A percentile compares a stretch with the other conserved stretches of the same genome.
Conservation (phyloP, 2,888 invertebrate genomes). For the Nephrotoma flavescens region DNA sequence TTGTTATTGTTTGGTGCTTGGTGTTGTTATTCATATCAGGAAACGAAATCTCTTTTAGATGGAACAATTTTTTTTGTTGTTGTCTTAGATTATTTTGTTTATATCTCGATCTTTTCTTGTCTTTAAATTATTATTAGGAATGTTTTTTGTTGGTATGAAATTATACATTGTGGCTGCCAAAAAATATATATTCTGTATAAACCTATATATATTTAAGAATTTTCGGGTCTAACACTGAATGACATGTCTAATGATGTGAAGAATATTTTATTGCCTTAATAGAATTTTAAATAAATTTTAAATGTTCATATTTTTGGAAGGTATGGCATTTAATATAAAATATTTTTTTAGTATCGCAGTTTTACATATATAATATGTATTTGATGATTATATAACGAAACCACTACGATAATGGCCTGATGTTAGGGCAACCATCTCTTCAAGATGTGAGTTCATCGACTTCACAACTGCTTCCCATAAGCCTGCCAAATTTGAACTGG, state of each 20-base stretch:
- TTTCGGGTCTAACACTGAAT: background rate
- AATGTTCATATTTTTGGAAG: background rate
- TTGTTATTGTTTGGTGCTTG: background rate
- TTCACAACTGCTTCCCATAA: no score
- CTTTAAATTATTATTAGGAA: background rate
- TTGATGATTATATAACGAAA: no score
- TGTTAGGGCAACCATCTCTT: no score
- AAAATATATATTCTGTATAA: background rate
- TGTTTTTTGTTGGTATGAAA: background rate
- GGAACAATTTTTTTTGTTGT: background rate
- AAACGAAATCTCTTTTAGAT: background rate
- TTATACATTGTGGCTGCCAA: background rate
- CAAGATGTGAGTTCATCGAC: no score
- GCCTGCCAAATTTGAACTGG: no score
- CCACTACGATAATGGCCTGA: no score
- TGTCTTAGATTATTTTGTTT: background rate
- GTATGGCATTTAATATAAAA: background rate
- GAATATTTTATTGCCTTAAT: background rate
- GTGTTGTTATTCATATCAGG: background rate
- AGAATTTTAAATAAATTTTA: background rate
- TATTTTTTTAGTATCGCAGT: background rate
- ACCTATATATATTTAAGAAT: background rate
- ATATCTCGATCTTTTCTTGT: background rate
- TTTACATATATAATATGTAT: no score
- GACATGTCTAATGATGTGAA: background rate